Conservation (phyloP, 2,888 invertebrate genomes). For the Clostera curtula region DNA sequence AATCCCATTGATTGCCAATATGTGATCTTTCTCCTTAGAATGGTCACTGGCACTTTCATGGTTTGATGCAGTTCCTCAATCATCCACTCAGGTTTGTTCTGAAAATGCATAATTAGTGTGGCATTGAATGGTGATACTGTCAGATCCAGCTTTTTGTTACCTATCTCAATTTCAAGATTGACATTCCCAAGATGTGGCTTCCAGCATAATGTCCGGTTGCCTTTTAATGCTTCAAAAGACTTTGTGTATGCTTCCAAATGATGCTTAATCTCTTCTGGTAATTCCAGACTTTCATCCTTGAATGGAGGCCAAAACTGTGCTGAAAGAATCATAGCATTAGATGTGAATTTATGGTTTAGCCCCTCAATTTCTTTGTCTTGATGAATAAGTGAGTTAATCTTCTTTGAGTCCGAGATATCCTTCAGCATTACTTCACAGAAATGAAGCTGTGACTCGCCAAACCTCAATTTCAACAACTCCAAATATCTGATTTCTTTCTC, state of each 20-base stretch:
- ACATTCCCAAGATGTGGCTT: constrained; percentile 95
- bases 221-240: constrained; percentile 91
- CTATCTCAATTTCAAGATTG: constrained; percentile 91
- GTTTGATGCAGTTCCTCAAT: constrained; percentile 89
- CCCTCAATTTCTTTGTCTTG: constrained; percentile 77
- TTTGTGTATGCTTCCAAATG: constrained; percentile 91
- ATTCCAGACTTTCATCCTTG: constrained; percentile 92
- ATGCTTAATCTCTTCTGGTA: constrained; percentile 86
- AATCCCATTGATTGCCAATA: constrained; percentile 97
- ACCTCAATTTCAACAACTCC: constrained; percentile 93
- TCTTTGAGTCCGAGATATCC: constrained; percentile 96
- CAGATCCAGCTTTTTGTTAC: constrained; percentile 84
- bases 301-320: constrained; percentile 99
- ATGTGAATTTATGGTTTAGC: constrained; percentile 51
- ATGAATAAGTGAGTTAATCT: constrained; percentile 90
- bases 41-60: constrained; percentile 91
- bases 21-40: constrained; percentile 88
- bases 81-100: constrained; percentile 89
- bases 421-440: constrained; percentile 99
- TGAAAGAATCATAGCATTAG: constrained; percentile 91
- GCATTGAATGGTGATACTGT: constrained; percentile 95
- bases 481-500: constrained; percentile 94
- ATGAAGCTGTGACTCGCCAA: constrained; percentile 97
- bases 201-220: constrained; percentile 95
- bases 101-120: constrained; percentile 94